Evolutionary conservation across 2,888 invertebrate species (phyloP).

Genomic region (Volucella bombylans): DNA sequence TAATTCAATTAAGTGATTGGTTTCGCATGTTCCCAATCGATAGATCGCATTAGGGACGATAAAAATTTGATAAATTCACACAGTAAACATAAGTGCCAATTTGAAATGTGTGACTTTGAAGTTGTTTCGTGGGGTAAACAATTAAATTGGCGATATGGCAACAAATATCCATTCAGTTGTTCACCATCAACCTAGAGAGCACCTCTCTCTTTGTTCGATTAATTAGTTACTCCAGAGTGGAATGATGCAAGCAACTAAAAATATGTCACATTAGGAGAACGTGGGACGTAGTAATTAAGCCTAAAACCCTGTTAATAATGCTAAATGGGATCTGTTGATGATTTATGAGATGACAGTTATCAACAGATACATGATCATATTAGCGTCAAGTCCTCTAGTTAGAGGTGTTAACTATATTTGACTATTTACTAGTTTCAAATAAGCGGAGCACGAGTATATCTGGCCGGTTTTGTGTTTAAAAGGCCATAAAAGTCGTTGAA

Average conservation of each 20-base stretch:
- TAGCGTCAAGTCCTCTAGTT: not conserved
- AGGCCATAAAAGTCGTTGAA: no score
- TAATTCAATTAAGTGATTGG: conserved; percentile 53
- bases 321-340: not conserved
- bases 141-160: conserved; percentile 17
- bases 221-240: not conserved
- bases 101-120: conserved; percentile 24
- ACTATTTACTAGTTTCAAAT: no score
- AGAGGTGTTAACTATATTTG: no score
- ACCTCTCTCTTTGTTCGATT: conserved; percentile 5
- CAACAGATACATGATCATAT: not conserved
- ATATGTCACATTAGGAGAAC: conserved; percentile 11
- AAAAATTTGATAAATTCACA: not conserved
- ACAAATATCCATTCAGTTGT: conserved; percentile 19
- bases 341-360: no score
- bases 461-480: no score
- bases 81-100: conserved; percentile 44
- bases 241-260: conserved; percentile 19
- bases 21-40: conserved; percentile 49
- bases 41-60: conserved; percentile 32
- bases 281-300: not conserved
- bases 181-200: not conserved
- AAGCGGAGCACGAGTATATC: no score
- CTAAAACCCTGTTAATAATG: not conserved
- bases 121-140: conserved; percentile 27